Base-by-base conservation (phyloP, 2,888 invertebrate species). In the Yponomeuta malinellus region DNA sequence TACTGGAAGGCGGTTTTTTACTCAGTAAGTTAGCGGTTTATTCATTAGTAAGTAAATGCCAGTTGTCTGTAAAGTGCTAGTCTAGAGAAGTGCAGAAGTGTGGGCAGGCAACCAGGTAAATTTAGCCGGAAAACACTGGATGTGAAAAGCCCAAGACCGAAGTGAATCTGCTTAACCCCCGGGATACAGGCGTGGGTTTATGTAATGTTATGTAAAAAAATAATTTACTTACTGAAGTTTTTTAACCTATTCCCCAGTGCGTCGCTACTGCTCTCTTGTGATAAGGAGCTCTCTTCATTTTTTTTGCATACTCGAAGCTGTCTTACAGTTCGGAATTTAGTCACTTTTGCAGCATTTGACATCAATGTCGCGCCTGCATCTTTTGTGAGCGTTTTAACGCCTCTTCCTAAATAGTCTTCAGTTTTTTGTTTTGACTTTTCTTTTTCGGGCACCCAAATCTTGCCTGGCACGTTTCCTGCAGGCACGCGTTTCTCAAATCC, bases 1-100 rank as follows among this genome's bases (percentile, higher is more conserved):
- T 43, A 85, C 89, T 89, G 78, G 52, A 15, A 59, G 1, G 43
- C 43, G 43, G 43, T 43, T 5, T 43, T 1, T 43, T 43, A 37
- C 2, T 37, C 4, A 37, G 37, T 37, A 43, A 43, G 9, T 43
- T 43, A 43, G 8, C 1, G 9, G 43, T 43, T 43, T 43, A 43
- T 43, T 43, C 1, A 43, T 8, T 43, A 43, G 43, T 43, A 43
- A 33, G 2, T 33, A 23, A 23, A 23, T 23, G 0, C 23, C 23
- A 23, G 23, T 23, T 23, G 23, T 23, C 23, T 23, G 23, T 23
- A 23, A 23, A 23, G 23, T 23, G 23, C 1, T 23, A 23, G 23
- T 23, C 23, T 23, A 23, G 23, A 23, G 23, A 23, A 1, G 23
- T 1, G 23, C 23, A 23, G 23, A 23, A 23, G 23, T 23, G 23